Conservation (phyloP, 1,140 invertebrate genomes). For the Trigoniulus corallinus region DNA sequence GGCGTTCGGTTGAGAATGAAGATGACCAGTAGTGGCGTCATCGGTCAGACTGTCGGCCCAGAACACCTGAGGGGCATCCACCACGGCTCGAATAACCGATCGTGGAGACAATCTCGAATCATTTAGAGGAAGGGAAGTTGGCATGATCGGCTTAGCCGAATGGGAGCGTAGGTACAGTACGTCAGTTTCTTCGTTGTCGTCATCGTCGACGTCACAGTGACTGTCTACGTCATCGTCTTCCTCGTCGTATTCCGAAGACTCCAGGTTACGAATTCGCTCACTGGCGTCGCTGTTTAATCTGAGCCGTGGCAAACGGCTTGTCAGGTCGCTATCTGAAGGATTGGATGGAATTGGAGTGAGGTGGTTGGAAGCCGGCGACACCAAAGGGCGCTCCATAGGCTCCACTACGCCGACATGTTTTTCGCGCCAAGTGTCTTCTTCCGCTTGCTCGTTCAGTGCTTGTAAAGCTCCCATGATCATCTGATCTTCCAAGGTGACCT, state of each 20-base stretch:
- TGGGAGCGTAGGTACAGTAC: background rate
- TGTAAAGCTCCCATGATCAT: constrained; percentile 84
- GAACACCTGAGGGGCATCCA: too few relatives aligned
- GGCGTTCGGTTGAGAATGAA: too few relatives aligned
- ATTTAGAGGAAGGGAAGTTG: background rate
- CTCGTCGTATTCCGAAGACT: background rate
- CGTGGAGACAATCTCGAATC: background rate
- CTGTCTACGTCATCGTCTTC: background rate
- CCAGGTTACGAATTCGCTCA: background rate
- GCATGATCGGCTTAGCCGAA: background rate
- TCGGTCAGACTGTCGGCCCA: too few relatives aligned
- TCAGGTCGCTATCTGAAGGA: background rate
- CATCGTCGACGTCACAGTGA: background rate
- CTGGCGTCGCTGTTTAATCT: background rate
- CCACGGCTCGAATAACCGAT: too few relatives aligned
- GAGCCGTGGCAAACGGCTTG: too few relatives aligned
- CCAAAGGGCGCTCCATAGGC: background rate
- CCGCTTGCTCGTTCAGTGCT: constrained; percentile 77
- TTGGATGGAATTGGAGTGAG: constrained; percentile 2
- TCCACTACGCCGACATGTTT: background rate
- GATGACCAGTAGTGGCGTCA: too few relatives aligned
- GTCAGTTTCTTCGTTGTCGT: background rate
- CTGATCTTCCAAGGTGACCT: constrained; percentile 84
- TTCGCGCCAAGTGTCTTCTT: constrained; percentile 45
- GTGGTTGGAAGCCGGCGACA: background rate